Conservation (phyloP, 2,113 vertebrate genomes). For the Panurus biarmicus region DNA sequence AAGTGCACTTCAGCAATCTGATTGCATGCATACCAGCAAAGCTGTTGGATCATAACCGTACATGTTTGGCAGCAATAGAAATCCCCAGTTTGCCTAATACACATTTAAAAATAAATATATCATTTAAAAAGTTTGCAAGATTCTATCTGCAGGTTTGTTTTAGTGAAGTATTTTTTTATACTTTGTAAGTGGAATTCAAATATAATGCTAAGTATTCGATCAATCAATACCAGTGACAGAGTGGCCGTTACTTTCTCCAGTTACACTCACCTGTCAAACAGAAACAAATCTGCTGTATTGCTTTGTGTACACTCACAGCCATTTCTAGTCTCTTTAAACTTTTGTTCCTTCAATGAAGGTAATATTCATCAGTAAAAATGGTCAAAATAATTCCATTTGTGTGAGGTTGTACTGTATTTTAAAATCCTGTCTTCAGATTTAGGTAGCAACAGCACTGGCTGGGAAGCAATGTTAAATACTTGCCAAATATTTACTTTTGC, state of each 20-base stretch:
- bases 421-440: neutral
- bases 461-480: neutral
- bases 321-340: neutral
- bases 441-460: neutral
- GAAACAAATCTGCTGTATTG: neutral
- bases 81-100: neutral
- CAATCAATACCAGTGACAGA: neutral
- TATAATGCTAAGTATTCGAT: neutral
- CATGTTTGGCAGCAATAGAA: neutral
- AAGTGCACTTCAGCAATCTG: neutral
- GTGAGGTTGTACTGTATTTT: neutral
- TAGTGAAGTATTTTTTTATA: neutral
- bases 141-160: neutral
- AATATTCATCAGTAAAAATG: neutral
- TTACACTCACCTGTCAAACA: neutral
- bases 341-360: neutral
- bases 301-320: neutral
- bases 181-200: neutral
- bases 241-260: neutral
- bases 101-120: neutral
- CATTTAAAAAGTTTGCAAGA: neutral
- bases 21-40: neutral
- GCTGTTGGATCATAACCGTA: neutral
- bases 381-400: neutral
- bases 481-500: neutral